Evolutionary conservation across 2,113 vertebrate species (phyloP).

Genomic region (Lates calcarifer): DNA sequence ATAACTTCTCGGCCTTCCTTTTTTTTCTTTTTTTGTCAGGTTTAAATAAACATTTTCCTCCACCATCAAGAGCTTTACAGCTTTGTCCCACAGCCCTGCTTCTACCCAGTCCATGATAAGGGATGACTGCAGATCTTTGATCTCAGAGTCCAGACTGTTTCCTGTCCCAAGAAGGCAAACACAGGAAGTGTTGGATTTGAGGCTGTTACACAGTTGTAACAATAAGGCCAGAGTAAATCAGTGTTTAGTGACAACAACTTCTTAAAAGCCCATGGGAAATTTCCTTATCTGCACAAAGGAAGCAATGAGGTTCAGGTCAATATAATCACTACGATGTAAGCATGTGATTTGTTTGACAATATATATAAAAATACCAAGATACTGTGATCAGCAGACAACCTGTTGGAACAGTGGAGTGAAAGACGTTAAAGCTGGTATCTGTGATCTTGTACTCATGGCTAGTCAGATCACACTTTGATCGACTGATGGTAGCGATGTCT

Average conservation of each 20-base stretch:
- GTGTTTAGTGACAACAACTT: constrained; percentile 9
- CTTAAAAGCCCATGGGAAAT: constrained; percentile 51
- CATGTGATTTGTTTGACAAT: background rate
- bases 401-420: background rate
- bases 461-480: too few species aligned
- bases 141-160: constrained; percentile 62
- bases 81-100: constrained; percentile 3
- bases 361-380: background rate
- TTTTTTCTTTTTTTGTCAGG: background rate
- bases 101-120: constrained; percentile 42
- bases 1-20: background rate
- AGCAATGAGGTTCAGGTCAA: background rate
- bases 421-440: background rate
- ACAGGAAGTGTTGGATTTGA: constrained; percentile 69
- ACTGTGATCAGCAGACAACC: background rate
- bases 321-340: background rate
- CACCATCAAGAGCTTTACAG: background rate
- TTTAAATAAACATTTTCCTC: constrained; percentile 34
- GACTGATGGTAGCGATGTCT: background rate
- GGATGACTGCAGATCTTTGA: constrained; percentile 53
- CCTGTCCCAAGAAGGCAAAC: constrained; percentile 66
- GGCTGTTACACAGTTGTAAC: constrained; percentile 42
- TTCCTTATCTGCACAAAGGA: background rate
- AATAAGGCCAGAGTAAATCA: constrained; percentile 60
- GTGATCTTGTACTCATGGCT: background rate